phyloP scores from a whole-genome alignment of 2,797 vertebrate species.

The Cynopterus sphinx region DNA sequence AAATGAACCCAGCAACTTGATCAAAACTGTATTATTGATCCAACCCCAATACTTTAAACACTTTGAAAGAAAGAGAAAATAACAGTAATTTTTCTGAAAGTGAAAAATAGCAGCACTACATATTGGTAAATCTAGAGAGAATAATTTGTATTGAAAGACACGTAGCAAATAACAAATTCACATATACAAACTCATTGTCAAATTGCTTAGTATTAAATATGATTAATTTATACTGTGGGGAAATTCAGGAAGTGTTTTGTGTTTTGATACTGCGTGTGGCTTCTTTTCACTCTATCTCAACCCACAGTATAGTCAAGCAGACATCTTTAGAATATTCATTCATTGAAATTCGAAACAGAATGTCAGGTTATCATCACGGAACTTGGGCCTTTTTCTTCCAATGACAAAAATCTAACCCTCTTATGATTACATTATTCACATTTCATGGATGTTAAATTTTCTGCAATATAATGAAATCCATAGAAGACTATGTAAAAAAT shows the following conservation, averaged over 20 bases:
- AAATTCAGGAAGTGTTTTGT: slow-evolving; percentile 78
- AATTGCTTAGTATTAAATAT: slow-evolving; percentile 81
- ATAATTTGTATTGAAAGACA: slow-evolving; percentile 72
- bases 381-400: slow-evolving; percentile 71
- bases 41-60: background rate
- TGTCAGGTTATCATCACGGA: slow-evolving; percentile 74
- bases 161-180: slow-evolving; percentile 78
- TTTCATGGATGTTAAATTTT: slow-evolving; percentile 69
- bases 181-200: slow-evolving; percentile 63
- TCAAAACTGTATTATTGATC: background rate
- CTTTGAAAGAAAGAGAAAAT: background rate
- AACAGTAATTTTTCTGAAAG: slow-evolving; percentile 70
- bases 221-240: slow-evolving; percentile 83
- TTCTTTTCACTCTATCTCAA: slow-evolving; percentile 69
- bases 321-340: slow-evolving; percentile 21
- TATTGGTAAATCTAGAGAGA: slow-evolving; percentile 78
- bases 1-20: background rate
- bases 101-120: slow-evolving; percentile 75
- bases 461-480: slow-evolving; percentile 51
- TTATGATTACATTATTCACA: slow-evolving; percentile 78
- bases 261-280: slow-evolving; percentile 71
- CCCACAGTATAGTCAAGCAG: slow-evolving; percentile 69
- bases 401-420: slow-evolving; percentile 72
- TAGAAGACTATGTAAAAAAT: slow-evolving; percentile 27
- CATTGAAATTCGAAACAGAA: slow-evolving; percentile 70